Evolutionary conservation across 2,888 invertebrate genomes (phyloP), one percentile per base, ranked within the genome.

Genomic region (Trichacis sp.): DNA sequence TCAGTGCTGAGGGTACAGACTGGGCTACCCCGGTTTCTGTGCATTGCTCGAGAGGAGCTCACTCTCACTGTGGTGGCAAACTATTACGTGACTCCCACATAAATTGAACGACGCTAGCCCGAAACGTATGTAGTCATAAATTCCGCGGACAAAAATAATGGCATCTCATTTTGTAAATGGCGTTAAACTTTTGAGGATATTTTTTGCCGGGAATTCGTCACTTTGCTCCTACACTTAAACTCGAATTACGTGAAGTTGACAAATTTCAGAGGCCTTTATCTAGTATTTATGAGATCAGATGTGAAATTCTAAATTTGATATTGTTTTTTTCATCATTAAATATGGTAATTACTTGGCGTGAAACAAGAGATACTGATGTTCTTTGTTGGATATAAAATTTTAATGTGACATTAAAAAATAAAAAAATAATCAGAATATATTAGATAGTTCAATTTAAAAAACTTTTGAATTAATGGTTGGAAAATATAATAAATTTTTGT

Each of bases 111-210:
- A 78, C 77, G 75, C 76, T 76, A 74, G 70, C 77, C 73, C 73
- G 72, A 75, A 79, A 80, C 82, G 80, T 80, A 78, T 78, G 81
- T 78, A 77, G 78, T 79, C 77, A 81, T 84, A 84, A 84, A 84
- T 84, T 79, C 74, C 63, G 59, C 70, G 61, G 69, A 71, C 74
- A 75, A 81, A 84, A 83, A 84, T 84, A 84, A 83, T 81, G 82
- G 81, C 75, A 77, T 78, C 82, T 84, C 84, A 84, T 84, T 84
- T 82, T 81, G 82, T 79, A 84, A 83, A 84, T 84, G 84, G 84
- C 78, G 80, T 79, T 79, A 79, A 82, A 82, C 80, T 83, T 82
- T 65, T 61, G 61, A 60, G 57, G 53, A 57, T 54, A 47, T 57
- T 65, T 52, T 42, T 33, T 45, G 38, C 53, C 24, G 57, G 19